Base-by-base conservation (phyloP, 2,888 invertebrate genomes). In the Nemapogon koenigi region DNA sequence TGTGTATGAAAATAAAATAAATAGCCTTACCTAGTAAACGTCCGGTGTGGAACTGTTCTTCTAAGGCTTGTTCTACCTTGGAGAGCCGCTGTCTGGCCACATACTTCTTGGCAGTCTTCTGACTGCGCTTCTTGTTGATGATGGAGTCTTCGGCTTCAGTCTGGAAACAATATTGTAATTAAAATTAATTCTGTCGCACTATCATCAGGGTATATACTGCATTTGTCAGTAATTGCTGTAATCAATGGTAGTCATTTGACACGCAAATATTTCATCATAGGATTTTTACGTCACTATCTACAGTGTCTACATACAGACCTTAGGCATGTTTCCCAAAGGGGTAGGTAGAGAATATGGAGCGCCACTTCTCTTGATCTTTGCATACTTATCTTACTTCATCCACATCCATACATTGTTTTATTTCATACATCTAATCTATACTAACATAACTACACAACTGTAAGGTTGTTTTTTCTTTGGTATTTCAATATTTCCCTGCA, bases 21-120 rank as follows among this genome's bases (percentile, higher is more conserved):
- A 28, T 32, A 35, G 25, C 66, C 82, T 69, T 73, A 96, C 97
- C 97, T 62, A 97, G 83, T 53, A 99, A 83, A 69, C 97, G 89
- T 55, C 97, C 97, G 57, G 96, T 92, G 55, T 91, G 87, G 83
- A 99, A 99, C 71, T 98, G 97, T 70, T 99, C 99, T 69, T 97
- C 94, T 43, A 99, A 71, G 35, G 88, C 89, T 46, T 87, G 86
- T 62, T 99, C 99, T 46, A 99, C 96, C 78, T 96, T 96, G 42
- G 95, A 91, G 38, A 87, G 84, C 69, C 94, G 91, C 73, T 97
- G 96, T 50, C 98, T 88, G 37, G 88, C 84, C 65, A 93, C 86
- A 71, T 97, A 97, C 78, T 97, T 98, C 79, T 93, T 90, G 52
- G 86, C 90, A 2, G 90, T 87, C 69, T 95, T 96, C 72, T 94